phyloP scores from a whole-genome alignment of 2,888 invertebrate genomes.

The Lymantria monacha region DNA sequence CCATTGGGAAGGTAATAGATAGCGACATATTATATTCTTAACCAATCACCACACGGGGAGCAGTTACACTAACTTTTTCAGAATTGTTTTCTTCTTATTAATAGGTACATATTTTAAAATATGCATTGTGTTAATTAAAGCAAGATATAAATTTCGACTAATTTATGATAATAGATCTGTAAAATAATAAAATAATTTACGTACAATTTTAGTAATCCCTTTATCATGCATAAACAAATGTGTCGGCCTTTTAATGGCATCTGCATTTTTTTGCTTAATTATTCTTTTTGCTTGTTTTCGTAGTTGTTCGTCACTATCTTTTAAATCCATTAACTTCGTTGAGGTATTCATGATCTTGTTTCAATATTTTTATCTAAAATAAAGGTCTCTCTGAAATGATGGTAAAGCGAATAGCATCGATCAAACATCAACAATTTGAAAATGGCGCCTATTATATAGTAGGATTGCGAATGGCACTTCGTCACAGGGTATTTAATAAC shows the following conservation, averaged over 20 bases:
- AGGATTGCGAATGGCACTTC: too few species aligned
- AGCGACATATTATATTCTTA: too few species aligned
- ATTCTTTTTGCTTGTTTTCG: slow-evolving; percentile 66
- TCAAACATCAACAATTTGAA: slow-evolving; percentile 49
- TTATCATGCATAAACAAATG: slow-evolving; percentile 84
- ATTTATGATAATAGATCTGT: not conserved
- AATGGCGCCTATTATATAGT: slow-evolving; percentile 32
- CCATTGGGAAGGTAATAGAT: too few species aligned
- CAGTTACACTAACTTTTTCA: too few species aligned
- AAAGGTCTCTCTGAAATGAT: slow-evolving; percentile 7
- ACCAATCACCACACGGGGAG: too few species aligned
- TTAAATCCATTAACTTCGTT: slow-evolving; percentile 33
- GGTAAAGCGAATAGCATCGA: slow-evolving; percentile 37
- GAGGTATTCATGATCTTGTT: slow-evolving; percentile 19
- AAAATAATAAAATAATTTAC: slow-evolving; percentile 30
- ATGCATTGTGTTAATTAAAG: too few species aligned
- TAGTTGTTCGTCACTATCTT: slow-evolving; percentile 53
- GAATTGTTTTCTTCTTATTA: too few species aligned
- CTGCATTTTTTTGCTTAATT: slow-evolving; percentile 48
- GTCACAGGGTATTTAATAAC: too few species aligned
- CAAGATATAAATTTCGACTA: too few species aligned
- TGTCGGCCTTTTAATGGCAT: slow-evolving; percentile 55
- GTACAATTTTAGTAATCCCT: slow-evolving; percentile 80
- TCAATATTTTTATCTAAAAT: slow-evolving; percentile 18
- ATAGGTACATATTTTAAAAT: too few species aligned